Evolutionary conservation across 2,888 invertebrate species (phyloP), one percentile per base, ranked within the genome.

Genomic region (Drosophila merina): DNA sequence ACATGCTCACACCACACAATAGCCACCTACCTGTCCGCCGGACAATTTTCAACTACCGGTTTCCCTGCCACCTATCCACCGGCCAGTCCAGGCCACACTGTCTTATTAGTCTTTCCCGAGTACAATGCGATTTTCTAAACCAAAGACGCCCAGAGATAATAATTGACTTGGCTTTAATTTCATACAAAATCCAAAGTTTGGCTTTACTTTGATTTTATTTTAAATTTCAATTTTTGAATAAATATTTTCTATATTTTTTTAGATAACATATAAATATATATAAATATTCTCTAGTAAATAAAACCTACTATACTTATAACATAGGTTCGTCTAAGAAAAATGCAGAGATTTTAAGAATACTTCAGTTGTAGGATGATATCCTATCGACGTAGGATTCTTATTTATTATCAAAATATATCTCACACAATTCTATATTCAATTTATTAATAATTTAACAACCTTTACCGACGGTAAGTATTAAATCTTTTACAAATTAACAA

Each of bases 11-110:
- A 36, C 66, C 62, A 48, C 14, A 25, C 45, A 9, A 40, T 4
- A 8, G 14, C 49, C 28, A 31, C 33, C 42, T 58, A 56, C 64
- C 69, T 54, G 44, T 52, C 31, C 42, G 30, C 4, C 57, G 30
- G 25, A 1, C 40, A 56, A 40, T 10, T 55, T 20, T 20, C 38
- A 40, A 57, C 48, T 45, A 30, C 54, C 54, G 47, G 20, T 42
- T 42, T 42, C 40, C 36, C 36, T 36, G 36, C 36, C 36, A 12
- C 36, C 36, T 36, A 36, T 36, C 12, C 36, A 36, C 36, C 36
- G n/a, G 36, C 40, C 40, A 20, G 20, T 20, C 20, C 7, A 10
- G 33, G 7, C 40, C 40, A 20, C 40, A 42, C 40, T 42, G 40
- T 42, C 40, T 42, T 42, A 42, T 42, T 42, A 42, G 40, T 42